phyloP scores from a whole-genome alignment of 1,140 invertebrate genomes.

The roundworm (Caenorhabditis elegans) region DNA sequence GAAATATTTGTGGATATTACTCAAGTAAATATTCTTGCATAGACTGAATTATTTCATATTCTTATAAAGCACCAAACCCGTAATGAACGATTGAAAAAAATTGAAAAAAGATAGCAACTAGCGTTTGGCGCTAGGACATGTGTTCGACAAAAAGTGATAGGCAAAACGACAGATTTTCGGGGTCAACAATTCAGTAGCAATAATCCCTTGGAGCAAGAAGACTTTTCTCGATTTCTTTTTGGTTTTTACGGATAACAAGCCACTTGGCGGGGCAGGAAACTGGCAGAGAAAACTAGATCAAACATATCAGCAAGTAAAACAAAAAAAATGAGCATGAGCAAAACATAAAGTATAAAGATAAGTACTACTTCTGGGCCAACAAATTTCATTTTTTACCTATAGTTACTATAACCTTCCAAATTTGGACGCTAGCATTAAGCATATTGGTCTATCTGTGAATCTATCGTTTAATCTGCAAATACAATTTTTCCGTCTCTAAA shows the following conservation, averaged over 20 bases:
- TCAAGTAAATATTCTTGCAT: too few species aligned
- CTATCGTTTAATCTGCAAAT: too few species aligned
- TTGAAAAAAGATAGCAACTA: background rate
- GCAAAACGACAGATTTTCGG: background rate
- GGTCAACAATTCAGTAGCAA: background rate
- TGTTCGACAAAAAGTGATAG: conserved; percentile 26
- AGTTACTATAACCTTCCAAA: too few species aligned
- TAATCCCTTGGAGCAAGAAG: background rate
- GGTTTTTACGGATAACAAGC: conserved; percentile 18
- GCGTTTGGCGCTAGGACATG: background rate
- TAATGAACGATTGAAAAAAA: background rate
- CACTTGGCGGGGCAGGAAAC: background rate
- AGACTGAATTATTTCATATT: too few species aligned
- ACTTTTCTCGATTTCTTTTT: background rate
- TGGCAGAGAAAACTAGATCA: conserved; percentile 21
- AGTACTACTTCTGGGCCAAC: too few species aligned
- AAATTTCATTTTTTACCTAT: too few species aligned
- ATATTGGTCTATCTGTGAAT: too few species aligned
- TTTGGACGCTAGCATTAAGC: too few species aligned
- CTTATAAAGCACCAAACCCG: too few species aligned
- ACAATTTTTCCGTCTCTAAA: too few species aligned
- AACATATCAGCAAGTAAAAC: background rate
- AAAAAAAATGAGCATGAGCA: conserved; percentile 9
- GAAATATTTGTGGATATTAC: too few species aligned
- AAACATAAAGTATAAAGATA: background rate